Evolutionary conservation across 2,797 vertebrate genomes (phyloP), one percentile per base, ranked within the genome.

Genomic region (Acanthis flammea): DNA sequence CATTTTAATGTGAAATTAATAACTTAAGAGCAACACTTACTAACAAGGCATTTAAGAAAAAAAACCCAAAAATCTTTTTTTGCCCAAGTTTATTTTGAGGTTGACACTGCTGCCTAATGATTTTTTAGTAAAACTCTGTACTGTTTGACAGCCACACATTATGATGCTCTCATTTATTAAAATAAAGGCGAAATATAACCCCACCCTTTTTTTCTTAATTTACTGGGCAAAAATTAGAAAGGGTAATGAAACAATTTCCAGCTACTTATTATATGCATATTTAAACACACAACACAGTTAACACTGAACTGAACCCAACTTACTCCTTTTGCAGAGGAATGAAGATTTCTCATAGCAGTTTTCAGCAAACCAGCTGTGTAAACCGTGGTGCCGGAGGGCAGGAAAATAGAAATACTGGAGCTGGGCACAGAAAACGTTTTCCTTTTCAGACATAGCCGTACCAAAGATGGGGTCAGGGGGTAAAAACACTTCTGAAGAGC

Each of bases 321-420:
- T 98, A 99, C 99, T 98, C 94, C 99, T 98, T 97, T 99, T 99
- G 98, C 99, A 99, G 85, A 99, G 99, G 91, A 99, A 99, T 2
- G 99, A 99, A 12, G 99, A 99, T 90, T 99, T 98, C 97, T 99
- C 98, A 37, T 99, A 98, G 98, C 99, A 99, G 98, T 99, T 99
- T 95, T 99, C 99, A 0, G 99, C 98, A 1, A 98, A 98, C 99
- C 99, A 99, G 98, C 99, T 99, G 97, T 99, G 99, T 39, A 99
- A 98, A 67, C 99, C 99, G 0, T 98, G 98, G 75, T 98, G 99
- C 55, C 99, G 98, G 88, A 99, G 98, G 72, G 97, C 98, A n/a
- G 98, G 98, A 66, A 99, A 98, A 96, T 98, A 98, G 95, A 99
- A 99, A 68, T 98, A 99, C 88, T 99, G 99, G 61, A 99, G 98